These are phyloP conservation scores for Nebria brevicollis DNA, from an alignment of 2,888 invertebrate species.

Conservation along the genomic window DNA sequence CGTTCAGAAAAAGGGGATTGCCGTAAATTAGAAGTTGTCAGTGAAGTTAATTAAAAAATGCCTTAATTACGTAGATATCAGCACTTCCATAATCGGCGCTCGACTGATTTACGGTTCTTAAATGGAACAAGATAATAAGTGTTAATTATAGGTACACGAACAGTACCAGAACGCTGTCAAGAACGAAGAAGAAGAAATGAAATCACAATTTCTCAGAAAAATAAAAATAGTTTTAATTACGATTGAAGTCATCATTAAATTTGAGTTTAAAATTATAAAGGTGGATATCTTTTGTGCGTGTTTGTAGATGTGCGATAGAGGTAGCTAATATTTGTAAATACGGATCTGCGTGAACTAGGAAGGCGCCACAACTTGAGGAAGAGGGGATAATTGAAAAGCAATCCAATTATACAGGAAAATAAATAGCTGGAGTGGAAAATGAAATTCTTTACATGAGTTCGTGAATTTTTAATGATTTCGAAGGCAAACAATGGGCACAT, in stretches of 20 bases:
- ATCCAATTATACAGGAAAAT: conserved; percentile 52
- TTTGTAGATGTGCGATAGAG: too few relatives aligned
- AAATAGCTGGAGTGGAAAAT: conserved; percentile 52
- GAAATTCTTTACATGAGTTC: conserved; percentile 47
- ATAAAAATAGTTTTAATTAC: too few relatives aligned
- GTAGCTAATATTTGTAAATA: neutral
- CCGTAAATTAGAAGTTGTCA: conserved; percentile 22
- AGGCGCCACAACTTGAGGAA: conserved; percentile 5
- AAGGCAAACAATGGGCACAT: conserved; percentile 5
- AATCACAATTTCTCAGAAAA: conserved; percentile 3
- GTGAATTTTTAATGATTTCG: conserved; percentile 49
- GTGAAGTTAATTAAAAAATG: conserved; percentile 18
- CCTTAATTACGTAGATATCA: conserved; percentile 16
- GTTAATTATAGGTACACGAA: conserved; percentile 29
- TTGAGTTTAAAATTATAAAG: too few relatives aligned
- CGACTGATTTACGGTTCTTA: conserved; percentile 18
- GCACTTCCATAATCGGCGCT: conserved; percentile 25
- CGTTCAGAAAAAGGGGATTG: neutral
- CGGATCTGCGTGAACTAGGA: neutral
- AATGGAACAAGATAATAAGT: conserved; percentile 38
- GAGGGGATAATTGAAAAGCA: conserved; percentile 51
- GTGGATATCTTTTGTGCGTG: too few relatives aligned
- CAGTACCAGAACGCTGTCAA: neutral
- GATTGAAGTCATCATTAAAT: too few relatives aligned
- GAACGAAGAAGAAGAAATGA: neutral